Conservation (phyloP, 2,888 invertebrate genomes). For the Pollenia amentaria region DNA sequence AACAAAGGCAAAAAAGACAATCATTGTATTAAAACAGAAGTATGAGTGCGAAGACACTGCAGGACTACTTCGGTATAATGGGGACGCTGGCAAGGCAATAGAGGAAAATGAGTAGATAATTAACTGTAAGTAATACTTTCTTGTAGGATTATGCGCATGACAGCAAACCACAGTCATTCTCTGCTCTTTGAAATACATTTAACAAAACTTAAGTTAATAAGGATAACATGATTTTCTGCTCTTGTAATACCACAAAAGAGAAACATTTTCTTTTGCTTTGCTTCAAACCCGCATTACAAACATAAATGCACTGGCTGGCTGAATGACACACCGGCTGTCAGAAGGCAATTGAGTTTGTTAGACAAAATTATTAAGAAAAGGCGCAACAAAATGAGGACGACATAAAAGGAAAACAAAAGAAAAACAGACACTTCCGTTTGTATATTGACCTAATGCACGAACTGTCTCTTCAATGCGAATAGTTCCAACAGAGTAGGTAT, state of each 20-base stretch:
- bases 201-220: not conserved
- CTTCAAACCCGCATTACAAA: no score
- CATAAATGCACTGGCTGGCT: no score
- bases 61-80: conserved; percentile 21
- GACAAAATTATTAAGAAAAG: no score
- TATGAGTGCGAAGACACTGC: conserved; percentile 16
- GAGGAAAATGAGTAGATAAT: conserved; percentile 24
- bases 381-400: no score
- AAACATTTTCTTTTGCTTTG: no score
- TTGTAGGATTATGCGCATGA: conserved; percentile 42
- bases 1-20: conserved; percentile 1
- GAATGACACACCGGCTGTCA: no score
- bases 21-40: conserved; percentile 37
- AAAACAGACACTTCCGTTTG: conserved; percentile 57
- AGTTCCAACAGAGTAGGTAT: conserved; percentile 32
- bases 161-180: not conserved
- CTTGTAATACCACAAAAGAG: no score
- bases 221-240: not conserved
- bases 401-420: conserved; percentile 32
- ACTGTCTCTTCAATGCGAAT: conserved; percentile 23
- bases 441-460: conserved; percentile 49
- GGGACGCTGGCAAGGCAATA: conserved; percentile 7
- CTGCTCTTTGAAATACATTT: not conserved
- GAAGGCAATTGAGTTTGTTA: no score
- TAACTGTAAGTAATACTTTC: conserved; percentile 2